These are phyloP conservation scores for Apocheima hispidaria DNA, from an alignment of 2,888 invertebrate genomes.

Conservation along the genomic window DNA sequence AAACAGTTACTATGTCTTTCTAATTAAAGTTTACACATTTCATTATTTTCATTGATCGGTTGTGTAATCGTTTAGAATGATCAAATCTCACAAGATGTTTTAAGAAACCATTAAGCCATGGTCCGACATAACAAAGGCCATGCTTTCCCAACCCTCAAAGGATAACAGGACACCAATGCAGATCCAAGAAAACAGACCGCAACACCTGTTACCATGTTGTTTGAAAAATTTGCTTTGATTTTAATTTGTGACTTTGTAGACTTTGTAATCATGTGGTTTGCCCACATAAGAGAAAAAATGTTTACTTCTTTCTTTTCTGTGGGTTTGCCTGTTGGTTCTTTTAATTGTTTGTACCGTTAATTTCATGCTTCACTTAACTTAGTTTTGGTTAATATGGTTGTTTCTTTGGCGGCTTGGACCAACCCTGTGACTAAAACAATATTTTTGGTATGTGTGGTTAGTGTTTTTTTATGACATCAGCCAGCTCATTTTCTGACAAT, in stretches of 20 bases:
- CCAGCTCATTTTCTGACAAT: too few relatives aligned
- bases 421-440: too few relatives aligned
- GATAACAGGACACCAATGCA: constrained; percentile 34
- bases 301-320: too few relatives aligned
- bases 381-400: background rate
- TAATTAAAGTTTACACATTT: too few relatives aligned
- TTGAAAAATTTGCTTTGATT: constrained; percentile 3
- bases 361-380: too few relatives aligned
- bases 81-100: background rate
- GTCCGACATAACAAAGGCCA: constrained; percentile 16
- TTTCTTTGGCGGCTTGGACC: too few relatives aligned
- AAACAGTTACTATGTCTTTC: too few relatives aligned
- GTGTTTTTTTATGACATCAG: too few relatives aligned
- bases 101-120: constrained; percentile 12
- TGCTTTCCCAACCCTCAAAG: constrained; percentile 6
- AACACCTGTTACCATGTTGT: constrained; percentile 28
- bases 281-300: too few relatives aligned
- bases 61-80: background rate
- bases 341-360: too few relatives aligned
- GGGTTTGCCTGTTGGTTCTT: constrained; percentile 5
- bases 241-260: constrained; percentile 2
- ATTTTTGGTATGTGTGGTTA: too few relatives aligned
- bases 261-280: constrained; percentile 8
- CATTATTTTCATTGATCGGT: background rate
- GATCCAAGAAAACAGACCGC: constrained; percentile 37